Conservation (phyloP, 2,113 vertebrate genomes). For the Microcebus lehilahytsara region DNA sequence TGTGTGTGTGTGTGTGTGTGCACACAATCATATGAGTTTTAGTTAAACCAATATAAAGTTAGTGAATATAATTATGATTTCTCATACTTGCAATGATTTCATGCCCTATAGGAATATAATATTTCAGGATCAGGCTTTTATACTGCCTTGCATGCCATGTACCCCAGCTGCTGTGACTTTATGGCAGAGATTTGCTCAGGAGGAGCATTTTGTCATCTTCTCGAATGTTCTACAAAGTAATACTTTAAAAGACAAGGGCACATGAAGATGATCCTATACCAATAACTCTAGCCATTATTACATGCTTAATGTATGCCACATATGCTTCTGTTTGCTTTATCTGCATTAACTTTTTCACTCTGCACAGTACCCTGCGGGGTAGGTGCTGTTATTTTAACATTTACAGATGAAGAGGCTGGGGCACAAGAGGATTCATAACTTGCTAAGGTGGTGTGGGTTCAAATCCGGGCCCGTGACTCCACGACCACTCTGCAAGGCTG, state of each 20-base stretch:
- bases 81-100: neutral
- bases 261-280: neutral
- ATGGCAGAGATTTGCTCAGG: neutral
- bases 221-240: neutral
- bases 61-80: neutral
- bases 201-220: neutral
- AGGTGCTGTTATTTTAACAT: neutral
- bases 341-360: neutral
- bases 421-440: neutral
- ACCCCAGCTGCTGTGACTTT: neutral
- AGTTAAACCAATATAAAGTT: neutral
- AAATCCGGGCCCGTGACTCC: neutral
- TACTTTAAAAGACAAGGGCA: neutral
- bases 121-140: neutral
- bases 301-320: neutral
- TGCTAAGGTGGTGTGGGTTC: neutral
- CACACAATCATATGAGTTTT: neutral
- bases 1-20: neutral
- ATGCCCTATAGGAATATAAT: neutral
- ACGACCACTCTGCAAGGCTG: fast-evolving
- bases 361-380: neutral
- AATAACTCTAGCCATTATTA: neutral
- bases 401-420: neutral
- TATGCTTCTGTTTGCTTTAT: neutral
- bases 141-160: neutral